Evolutionary conservation across 2,888 invertebrate genomes (phyloP).

Genomic region (Latrodectus elegans): DNA sequence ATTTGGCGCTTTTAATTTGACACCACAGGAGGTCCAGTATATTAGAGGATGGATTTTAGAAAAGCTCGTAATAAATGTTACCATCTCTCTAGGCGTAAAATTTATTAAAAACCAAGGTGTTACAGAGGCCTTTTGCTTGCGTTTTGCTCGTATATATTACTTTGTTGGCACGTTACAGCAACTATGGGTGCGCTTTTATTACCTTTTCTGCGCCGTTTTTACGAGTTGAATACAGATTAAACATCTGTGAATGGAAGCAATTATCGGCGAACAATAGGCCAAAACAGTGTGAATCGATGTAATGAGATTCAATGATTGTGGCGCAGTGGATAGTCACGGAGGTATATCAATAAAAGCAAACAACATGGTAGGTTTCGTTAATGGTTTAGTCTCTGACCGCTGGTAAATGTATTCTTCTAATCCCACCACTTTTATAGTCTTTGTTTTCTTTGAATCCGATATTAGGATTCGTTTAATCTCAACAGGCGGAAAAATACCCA

Average conservation of each 20-base stretch:
- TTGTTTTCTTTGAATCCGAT: not conserved
- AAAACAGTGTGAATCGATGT: not conserved
- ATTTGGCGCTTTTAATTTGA: conserved; percentile 27
- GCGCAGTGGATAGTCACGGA: not conserved
- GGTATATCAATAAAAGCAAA: not conserved
- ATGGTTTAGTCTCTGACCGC: not conserved
- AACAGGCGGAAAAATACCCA: not conserved
- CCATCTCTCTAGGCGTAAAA: conserved; percentile 31
- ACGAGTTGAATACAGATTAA: conserved; percentile 51
- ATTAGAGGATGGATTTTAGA: not conserved
- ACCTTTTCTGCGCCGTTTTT: conserved; percentile 18
- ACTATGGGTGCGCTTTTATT: conserved; percentile 23
- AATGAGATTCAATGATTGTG: not conserved
- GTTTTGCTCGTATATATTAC: conserved; percentile 34
- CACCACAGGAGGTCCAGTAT: conserved; percentile 27
- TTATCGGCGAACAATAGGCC: conserved; percentile 19
- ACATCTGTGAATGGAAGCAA: conserved; percentile 22
- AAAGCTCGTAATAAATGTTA: conserved; percentile 33
- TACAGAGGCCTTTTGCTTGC: conserved; percentile 22
- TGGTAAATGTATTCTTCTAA: not conserved
- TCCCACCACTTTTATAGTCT: conserved; percentile 1
- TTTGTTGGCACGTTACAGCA: conserved; percentile 40
- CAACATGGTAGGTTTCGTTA: not conserved
- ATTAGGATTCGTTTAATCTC: not conserved
- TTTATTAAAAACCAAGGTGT: conserved; percentile 52